phyloP scores from a whole-genome alignment of 1,140 invertebrate species.

The Aphidius ervi region DNA sequence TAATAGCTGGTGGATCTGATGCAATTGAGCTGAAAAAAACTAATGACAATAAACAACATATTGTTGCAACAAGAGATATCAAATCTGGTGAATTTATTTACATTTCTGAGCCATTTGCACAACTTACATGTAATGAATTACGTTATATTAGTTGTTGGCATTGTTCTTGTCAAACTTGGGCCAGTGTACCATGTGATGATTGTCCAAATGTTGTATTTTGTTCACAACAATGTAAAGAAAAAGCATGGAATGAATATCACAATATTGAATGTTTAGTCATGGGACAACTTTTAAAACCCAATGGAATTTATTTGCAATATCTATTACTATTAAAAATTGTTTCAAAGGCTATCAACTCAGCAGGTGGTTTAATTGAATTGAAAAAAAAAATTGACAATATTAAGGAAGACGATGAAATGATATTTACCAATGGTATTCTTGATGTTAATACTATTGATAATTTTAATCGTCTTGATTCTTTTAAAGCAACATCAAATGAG shows the following conservation, averaged over 20 bases:
- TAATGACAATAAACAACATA: constrained; percentile 57
- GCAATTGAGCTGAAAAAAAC: constrained; percentile 8
- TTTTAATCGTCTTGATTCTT: no score
- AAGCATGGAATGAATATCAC: constrained; percentile 64
- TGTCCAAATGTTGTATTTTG: constrained; percentile 68
- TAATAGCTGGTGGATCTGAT: constrained; percentile 11
- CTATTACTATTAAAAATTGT: no score
- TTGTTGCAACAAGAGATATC: constrained; percentile 61
- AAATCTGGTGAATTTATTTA: constrained; percentile 69
- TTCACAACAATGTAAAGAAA: constrained; percentile 59
- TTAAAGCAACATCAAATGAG: no score
- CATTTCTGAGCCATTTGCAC: constrained; percentile 70
- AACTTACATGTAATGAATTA: constrained; percentile 59
- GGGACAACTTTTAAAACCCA: constrained; percentile 25
- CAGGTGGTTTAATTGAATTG: no score
- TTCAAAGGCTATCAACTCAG: no score
- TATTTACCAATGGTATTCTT: no score
- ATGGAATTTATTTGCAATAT: no score
- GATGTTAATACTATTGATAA: no score
- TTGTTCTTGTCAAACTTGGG: constrained; percentile 62
- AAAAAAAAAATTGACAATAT: no score
- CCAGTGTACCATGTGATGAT: constrained; percentile 59
- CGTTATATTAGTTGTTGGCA: constrained; percentile 65
- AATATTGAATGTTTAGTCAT: constrained; percentile 66
- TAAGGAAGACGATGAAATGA: no score